Evolutionary conservation across 1,140 invertebrate species (phyloP).

Genomic region (Hyles euphorbiae): DNA sequence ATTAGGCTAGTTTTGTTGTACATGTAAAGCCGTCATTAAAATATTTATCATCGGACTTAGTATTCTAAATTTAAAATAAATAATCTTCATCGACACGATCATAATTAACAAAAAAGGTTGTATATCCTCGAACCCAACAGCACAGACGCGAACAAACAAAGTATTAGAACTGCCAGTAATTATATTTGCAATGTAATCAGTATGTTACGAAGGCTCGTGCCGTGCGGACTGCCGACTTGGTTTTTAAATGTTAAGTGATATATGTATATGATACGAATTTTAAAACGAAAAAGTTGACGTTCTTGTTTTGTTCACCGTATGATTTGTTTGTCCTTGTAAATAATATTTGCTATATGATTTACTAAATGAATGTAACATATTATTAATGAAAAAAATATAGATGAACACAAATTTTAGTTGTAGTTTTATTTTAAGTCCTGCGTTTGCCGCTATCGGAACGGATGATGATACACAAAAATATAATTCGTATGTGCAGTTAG

Average conservation of each 20-base stretch:
- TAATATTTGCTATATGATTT: slow-evolving; percentile 75
- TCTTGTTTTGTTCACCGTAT: slow-evolving; percentile 60
- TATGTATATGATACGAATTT: slow-evolving; percentile 72
- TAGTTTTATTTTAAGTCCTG: slow-evolving; percentile 48
- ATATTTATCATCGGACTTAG: no score
- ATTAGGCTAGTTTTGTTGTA: no score
- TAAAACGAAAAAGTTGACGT: slow-evolving; percentile 59
- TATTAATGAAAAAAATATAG: slow-evolving; percentile 76
- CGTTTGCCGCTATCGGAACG: no score
- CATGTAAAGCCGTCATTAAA: no score
- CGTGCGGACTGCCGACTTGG: slow-evolving; percentile 47
- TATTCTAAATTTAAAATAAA: no score
- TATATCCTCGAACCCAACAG: no score
- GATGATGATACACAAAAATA: no score
- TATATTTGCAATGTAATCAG: background rate
- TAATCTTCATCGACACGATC: no score
- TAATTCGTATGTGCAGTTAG: no score
- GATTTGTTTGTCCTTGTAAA: slow-evolving; percentile 72
- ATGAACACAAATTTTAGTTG: slow-evolving; percentile 70
- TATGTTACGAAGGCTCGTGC: slow-evolving; percentile 42
- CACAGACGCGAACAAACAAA: no score
- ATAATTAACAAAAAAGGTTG: no score
- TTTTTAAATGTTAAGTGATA: slow-evolving; percentile 65
- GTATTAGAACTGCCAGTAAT: no score
- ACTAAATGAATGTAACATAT: slow-evolving; percentile 77